Conservation (phyloP, 2,797 vertebrate genomes). For the Cynopterus sphinx region DNA sequence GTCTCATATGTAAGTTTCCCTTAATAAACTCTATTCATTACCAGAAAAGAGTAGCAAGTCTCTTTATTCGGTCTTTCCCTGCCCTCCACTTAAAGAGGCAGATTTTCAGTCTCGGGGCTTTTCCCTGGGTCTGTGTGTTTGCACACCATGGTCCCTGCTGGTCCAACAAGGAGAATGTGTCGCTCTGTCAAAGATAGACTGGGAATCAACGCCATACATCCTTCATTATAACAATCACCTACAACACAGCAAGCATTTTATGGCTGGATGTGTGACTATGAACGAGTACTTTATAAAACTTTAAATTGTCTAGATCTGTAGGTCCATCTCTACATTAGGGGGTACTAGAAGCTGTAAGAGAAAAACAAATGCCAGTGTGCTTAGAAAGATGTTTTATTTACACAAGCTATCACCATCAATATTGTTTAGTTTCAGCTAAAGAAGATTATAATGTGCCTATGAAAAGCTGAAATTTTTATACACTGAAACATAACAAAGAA, state of each 20-base stretch:
- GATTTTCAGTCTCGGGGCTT: neutral
- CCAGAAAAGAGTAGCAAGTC: neutral
- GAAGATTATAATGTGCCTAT: neutral
- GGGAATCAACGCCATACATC: neutral
- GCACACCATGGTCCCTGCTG: neutral
- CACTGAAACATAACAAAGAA: neutral
- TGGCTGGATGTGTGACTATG: neutral
- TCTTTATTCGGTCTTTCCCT: neutral
- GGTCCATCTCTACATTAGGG: neutral
- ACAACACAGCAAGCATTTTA: neutral
- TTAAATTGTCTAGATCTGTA: neutral
- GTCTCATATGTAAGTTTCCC: neutral
- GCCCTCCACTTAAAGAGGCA: neutral
- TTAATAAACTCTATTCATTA: neutral
- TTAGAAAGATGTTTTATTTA: neutral
- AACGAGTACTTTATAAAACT: neutral
- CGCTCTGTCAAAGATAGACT: neutral
- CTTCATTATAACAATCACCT: neutral
- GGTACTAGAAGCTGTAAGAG: neutral
- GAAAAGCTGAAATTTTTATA: neutral
- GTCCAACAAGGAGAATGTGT: neutral
- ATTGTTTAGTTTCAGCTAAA: neutral
- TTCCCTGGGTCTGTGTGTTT: neutral
- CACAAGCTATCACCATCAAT: neutral
- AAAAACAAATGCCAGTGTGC: neutral